These are phyloP conservation scores for Oxycera nigricornis DNA, from an alignment of 2,888 invertebrate species.

Conservation along the genomic window DNA sequence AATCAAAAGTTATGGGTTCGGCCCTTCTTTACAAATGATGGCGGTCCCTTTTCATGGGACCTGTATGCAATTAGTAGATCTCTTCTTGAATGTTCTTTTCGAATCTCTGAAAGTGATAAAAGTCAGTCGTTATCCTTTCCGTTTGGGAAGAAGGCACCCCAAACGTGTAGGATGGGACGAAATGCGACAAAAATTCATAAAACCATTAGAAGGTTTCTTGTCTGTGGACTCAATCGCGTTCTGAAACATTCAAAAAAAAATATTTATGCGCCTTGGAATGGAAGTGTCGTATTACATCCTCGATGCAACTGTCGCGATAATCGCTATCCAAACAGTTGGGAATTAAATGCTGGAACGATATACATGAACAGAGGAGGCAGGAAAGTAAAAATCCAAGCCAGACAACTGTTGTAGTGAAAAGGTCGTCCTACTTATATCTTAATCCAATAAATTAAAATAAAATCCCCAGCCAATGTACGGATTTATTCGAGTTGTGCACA, in stretches of 20 bases:
- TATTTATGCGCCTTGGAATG: not conserved
- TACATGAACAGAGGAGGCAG: not conserved
- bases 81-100: not conserved
- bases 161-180: not conserved
- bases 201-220: constrained; percentile 3
- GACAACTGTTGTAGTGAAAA: constrained; percentile 1
- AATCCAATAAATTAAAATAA: constrained; percentile 19
- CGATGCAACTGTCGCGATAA: constrained; percentile 12
- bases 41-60: not conserved
- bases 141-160: not conserved
- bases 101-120: constrained; percentile 3
- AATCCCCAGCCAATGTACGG: not conserved
- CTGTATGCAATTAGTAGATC: constrained; percentile 12
- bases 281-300: constrained; percentile 28
- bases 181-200: constrained; percentile 9
- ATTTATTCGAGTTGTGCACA: not conserved
- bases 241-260: constrained; percentile 5
- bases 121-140: not conserved
- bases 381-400: constrained; percentile 1
- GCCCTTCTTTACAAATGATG: not conserved
- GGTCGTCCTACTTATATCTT: constrained; percentile 22
- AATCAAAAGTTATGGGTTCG: constrained; percentile 30
- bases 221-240: not conserved
- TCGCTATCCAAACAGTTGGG: not conserved
- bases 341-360: not conserved